phyloP scores from a whole-genome alignment of 2,797 vertebrate genomes.

The Petrocephalus sullivani region DNA sequence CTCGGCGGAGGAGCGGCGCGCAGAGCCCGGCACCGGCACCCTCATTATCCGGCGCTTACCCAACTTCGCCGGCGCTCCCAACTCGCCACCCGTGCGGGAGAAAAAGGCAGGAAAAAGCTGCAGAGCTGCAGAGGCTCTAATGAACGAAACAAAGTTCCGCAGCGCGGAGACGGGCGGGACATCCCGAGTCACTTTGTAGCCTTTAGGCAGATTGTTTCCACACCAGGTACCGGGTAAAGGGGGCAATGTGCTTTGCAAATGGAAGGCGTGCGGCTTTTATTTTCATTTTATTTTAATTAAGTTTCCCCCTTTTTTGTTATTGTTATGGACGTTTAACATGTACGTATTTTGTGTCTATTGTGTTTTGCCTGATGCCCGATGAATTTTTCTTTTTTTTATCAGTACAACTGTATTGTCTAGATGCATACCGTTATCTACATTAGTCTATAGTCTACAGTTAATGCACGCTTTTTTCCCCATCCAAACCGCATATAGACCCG shows the following conservation, averaged over 20 bases:
- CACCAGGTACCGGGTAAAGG: background rate
- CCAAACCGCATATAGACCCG: background rate
- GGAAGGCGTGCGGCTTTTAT: background rate
- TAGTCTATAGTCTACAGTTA: background rate
- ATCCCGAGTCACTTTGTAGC: background rate
- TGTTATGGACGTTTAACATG: background rate
- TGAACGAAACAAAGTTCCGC: background rate
- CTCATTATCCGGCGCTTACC: too few species aligned
- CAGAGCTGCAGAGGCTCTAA: too few species aligned
- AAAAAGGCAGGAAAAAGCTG: too few species aligned
- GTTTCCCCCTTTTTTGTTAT: background rate
- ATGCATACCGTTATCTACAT: background rate
- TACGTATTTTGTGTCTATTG: background rate
- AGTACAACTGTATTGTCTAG: background rate
- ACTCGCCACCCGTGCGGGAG: too few species aligned
- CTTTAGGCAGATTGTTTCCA: background rate
- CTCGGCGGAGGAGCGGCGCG: too few species aligned
- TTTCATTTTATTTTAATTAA: background rate
- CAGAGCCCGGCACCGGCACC: too few species aligned
- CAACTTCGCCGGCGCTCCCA: too few species aligned
- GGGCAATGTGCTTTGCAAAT: background rate
- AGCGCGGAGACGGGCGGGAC: background rate
- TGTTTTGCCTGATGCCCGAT: background rate
- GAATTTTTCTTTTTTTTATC: background rate
- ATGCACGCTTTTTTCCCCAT: background rate